Conservation (phyloP, 1,140 invertebrate genomes). For the Brachionus rubens region DNA sequence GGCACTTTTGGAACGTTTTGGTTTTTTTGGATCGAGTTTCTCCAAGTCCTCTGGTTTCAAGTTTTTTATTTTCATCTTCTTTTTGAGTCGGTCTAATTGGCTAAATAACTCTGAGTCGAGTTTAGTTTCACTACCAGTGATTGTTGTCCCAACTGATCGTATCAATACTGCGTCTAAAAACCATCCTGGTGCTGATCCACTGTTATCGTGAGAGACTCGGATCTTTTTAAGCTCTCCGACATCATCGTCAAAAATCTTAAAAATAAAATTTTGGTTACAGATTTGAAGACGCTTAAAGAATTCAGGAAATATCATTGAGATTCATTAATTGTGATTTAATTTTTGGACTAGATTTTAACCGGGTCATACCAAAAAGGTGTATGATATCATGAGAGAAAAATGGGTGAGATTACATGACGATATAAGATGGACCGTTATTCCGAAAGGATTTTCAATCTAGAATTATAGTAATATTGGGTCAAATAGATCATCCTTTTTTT, state of each 20-base stretch:
- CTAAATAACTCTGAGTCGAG: neutral
- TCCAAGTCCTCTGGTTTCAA: neutral
- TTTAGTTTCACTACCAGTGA: slow-evolving; percentile 4
- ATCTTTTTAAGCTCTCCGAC: slow-evolving; percentile 55
- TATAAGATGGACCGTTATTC: no score
- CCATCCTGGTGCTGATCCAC: slow-evolving; percentile 58
- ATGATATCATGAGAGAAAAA: no score
- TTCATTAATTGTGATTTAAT: no score
- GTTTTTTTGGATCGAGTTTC: neutral
- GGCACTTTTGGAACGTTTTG: slow-evolving; percentile 37
- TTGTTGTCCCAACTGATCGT: neutral
- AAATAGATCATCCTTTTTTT: no score
- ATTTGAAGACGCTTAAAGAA: no score
- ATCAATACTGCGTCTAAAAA: slow-evolving; percentile 56
- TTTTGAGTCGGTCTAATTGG: slow-evolving; percentile 6
- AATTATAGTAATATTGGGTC: no score
- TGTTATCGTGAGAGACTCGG: slow-evolving; percentile 58
- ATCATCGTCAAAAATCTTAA: slow-evolving; percentile 54
- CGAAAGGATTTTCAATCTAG: no score
- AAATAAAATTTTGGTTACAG: slow-evolving; percentile 55
- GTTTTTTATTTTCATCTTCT: slow-evolving; percentile 27
- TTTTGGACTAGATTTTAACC: no score
- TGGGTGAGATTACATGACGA: no score
- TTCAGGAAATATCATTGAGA: no score
- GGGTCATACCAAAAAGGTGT: no score